A percentile compares a stretch with the other conserved stretches of the same genome.
phyloP scores from a whole-genome alignment of 2,113 vertebrate genomes.

The Halcyon malimbica region DNA sequence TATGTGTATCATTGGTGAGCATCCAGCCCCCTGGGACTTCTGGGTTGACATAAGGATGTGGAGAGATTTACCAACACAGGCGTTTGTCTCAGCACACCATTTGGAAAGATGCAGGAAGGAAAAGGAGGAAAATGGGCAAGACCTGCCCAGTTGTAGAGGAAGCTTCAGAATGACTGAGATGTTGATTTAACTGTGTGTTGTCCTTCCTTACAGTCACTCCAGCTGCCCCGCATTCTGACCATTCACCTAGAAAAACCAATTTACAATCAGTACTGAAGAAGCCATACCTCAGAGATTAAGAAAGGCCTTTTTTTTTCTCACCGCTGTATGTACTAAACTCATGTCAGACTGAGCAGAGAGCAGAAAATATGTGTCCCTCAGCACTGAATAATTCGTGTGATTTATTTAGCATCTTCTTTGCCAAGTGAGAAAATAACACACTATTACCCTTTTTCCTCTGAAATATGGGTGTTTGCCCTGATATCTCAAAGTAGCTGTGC shows the following conservation, averaged over 20 bases:
- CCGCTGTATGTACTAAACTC: background rate
- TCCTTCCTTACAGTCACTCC: background rate
- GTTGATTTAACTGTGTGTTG: background rate
- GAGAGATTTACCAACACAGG: background rate
- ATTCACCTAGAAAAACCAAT: background rate
- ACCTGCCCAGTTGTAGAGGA: background rate
- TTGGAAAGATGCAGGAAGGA: background rate
- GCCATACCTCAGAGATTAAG: background rate
- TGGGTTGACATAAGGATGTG: background rate
- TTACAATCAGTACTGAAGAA: background rate
- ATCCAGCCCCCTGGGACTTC: background rate
- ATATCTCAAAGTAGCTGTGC: background rate
- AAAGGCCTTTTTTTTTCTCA: background rate
- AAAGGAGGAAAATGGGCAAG: background rate
- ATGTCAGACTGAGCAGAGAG: conserved; percentile 1
- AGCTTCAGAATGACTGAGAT: background rate
- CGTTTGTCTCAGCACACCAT: accelerated
- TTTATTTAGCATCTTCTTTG: conserved; percentile 47
- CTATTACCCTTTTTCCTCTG: background rate
- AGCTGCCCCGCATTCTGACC: background rate
- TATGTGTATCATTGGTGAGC: background rate
- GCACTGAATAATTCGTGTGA: conserved; percentile 37
- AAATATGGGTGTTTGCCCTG: background rate
- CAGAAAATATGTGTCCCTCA: conserved; percentile 18
- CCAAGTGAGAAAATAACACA: conserved; percentile 29